Base-by-base conservation (phyloP, 2,888 invertebrate genomes). In the Capitulum mitella region DNA sequence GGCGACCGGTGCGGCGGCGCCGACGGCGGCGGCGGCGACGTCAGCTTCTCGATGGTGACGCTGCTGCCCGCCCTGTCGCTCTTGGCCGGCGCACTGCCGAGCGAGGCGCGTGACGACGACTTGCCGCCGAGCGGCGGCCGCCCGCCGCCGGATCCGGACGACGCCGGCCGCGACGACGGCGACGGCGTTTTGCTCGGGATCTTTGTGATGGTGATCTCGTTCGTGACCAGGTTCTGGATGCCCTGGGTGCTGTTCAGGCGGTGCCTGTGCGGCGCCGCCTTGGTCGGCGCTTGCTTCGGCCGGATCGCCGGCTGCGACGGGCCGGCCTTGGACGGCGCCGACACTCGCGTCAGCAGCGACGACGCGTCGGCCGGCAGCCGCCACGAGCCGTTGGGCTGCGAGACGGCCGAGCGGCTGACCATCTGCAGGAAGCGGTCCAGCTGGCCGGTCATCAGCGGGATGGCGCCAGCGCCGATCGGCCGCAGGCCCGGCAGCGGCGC, bases 371-470 rank as follows among this genome's bases (percentile, higher is more conserved):
- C 46, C 75, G 75, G 46, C 43, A 46, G 46, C 6, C 75, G 43
- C 46, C 75, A 75, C 12, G 75, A n/a, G 75, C 75, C 75, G 46
- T 75, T 46, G 3, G 75, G 75, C 37, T 40, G 74, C 26, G 74
- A 40, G 26, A 40, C 74, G n/a, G 74, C 40, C 26, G 74, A 70
- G 16, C 22, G 16, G 16, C 37, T 70, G 26, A 74, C 74, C 40
- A 40, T 74, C 40, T 43, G 43, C 74, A 74, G 43, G 74, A 74
- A 74, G 19, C 37, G 34, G 70, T 70, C 37, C 40, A 40, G 43
- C 74, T 43, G 74, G 40, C n/a, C n/a, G 2, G 74, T 43, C 74
- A 74, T 74, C 26, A 74, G 40, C 8, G 74, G 74, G 26, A 43
- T n/a, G 43, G 40, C 43, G 34, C 34, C 70, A 16, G 16, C 34